Evolutionary conservation across 2,797 vertebrate species (phyloP).

Genomic region (Apogon talboti): DNA sequence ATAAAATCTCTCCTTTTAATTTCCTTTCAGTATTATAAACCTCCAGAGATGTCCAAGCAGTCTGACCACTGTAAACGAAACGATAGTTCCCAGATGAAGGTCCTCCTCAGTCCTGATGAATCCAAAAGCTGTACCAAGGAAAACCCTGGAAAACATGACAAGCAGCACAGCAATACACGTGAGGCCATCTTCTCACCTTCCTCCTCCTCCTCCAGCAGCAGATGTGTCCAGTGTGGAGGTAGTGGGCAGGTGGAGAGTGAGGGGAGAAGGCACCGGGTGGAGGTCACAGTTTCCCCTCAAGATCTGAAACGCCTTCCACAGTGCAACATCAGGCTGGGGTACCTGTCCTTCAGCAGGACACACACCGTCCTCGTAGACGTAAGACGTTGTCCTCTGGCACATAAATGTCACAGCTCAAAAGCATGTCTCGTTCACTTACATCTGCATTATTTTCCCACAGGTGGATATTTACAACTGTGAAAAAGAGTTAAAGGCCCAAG

Average conservation of each 20-base stretch:
- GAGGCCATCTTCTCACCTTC: neutral
- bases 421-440: neutral
- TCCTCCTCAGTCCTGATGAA: accelerated
- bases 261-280: accelerated
- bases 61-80: accelerated
- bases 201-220: neutral
- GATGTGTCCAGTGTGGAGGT: neutral
- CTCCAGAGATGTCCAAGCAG: neutral
- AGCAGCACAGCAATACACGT: neutral
- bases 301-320: constrained; percentile 44
- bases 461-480: accelerated
- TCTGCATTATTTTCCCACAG: constrained; percentile 47
- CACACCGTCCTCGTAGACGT: constrained; percentile 77
- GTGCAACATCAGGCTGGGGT: neutral
- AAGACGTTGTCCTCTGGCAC: constrained; percentile 26
- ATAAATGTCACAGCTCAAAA: neutral
- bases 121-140: neutral
- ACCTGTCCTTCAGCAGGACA: accelerated
- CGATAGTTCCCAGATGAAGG: constrained; percentile 11
- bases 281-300: constrained; percentile 7
- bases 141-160: neutral
- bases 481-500: accelerated
- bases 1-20: neutral
- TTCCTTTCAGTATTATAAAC: neutral
- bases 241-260: accelerated